Base-by-base conservation (phyloP, 1,140 invertebrate genomes). In the Condylostylus longicornis region DNA sequence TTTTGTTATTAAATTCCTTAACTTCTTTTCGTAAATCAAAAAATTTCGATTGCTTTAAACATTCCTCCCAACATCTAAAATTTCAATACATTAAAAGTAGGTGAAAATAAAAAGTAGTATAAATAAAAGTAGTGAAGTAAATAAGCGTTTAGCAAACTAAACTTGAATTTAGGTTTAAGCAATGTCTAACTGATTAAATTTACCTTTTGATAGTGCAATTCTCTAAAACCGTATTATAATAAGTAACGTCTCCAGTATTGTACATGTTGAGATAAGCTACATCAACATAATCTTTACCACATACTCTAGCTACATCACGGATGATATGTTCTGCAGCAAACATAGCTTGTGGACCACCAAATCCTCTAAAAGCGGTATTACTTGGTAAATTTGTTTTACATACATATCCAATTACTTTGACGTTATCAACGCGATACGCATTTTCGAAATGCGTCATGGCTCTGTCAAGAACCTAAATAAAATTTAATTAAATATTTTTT, bases 281-380 rank as follows among this genome's bases (percentile, higher is more conserved):
- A 66, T 80, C 47, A 34, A 50, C 12, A 32, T 50, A 49, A 53
- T 77, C 72, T 33, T 74, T 71, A 1, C 70, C 66, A 12, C 88
- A 58, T 46, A 70, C 72, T 30, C 72, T 67, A 4, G 87, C 84
- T 14, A 91, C 69, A 45, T 84, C 73, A 32, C 76, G 65, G 17
- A 88, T 69, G 28, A 87, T 77, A 42, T 68, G 74, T 64, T 94
- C 88, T 1, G 70, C 75, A 2, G 75, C 67, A 52, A 87, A 79
- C 85, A 90, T 90, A 19, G 79, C 85, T 58, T 91, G 87, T 0
- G 87, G 87, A 0, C 77, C 85, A 10, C 87, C 86, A 53, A 90
- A 91, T 12, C 86, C 87, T 44, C 87, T 63, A 49, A 90, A 93
- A 5, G 88, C 88, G 0, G 88, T 93, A 49, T 90, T 91, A 0